Evolutionary conservation across 1,140 invertebrate genomes (phyloP), one percentile per base, ranked within the genome.

Genomic region (Nasonia giraulti): DNA sequence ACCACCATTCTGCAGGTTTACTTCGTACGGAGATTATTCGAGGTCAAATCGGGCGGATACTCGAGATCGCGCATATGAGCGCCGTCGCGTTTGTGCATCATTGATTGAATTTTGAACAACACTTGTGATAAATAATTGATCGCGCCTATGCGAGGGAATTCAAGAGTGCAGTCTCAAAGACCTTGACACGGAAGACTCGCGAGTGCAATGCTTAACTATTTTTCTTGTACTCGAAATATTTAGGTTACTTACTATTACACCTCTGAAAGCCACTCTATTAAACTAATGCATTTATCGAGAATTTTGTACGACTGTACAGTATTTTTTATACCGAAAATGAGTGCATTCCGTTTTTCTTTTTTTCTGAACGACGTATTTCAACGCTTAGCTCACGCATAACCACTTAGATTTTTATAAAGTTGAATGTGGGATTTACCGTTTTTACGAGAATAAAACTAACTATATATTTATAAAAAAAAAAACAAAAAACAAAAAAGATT

Each of bases 1-100:
- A 96, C 97, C 0, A 96, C 96, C 33, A 94, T 95, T 17, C 88
- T 97, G 50, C 96, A 98, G 94, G 97, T 98, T 0, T 98, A 96
- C 90, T 98, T 98, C 93, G 96, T 99, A 12, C 95, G 96, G 86
- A 97, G 97, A 93, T 93, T 99, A 3, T 99, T 99, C 91, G 96
- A 97, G 87, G 95, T 95, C 0, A 96, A 96, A 89, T 94, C 94
- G 74, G 92, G 92, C n/a, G 94, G 95, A 82, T 93, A 94, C 23
- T 94, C 94, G 7, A 95, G 93, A 88, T 93, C 94, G 33, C 93
- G 94, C 82, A 95, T 95, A 86, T 95, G 92, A 93, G 12, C 27
- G 8, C 10, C 7, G 14, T 40, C 5, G 10, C 10, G 14, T 47
- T 55, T 47, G 8, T n/a, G 11, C 12, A 71, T 11, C 14, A 37